Base-by-base conservation (phyloP, 2,797 vertebrate species). In the Onychomys leucogaster region DNA sequence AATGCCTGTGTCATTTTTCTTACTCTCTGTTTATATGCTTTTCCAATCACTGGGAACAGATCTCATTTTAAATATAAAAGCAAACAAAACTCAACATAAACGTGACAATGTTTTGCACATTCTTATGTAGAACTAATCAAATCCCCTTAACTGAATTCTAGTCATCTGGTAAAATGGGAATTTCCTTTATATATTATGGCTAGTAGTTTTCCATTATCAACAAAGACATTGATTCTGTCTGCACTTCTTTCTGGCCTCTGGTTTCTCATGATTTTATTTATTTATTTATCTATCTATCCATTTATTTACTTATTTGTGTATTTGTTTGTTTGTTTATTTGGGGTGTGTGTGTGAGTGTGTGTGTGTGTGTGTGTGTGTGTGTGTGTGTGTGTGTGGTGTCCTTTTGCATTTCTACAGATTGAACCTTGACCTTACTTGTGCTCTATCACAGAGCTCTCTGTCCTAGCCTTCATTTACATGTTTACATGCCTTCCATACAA, bases 61-160 rank as follows among this genome's bases (percentile, higher is more conserved):
- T 73, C 91, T 43, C 7, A 25, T 77, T 27, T 52, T 77, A 83
- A 93, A 95, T 49, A 61, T 6, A 95, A 87, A 63, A 78, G 21
- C 32, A 89, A 69, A 32, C 1, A 71, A 59, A 94, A 37, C 27
- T 65, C 12, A 73, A 49, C 63, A 41, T 59, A 37, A 63, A 71
- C 6, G 25, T 10, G n/a, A 6, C 17, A 43, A 10, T 73, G 19
- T 82, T 78, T 76, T 73, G 6, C 29, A 69, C 14, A 61, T 77
- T 82, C 75, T 94, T 55, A 55, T 9, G 34, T 46, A 78, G 6
- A 14, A 59, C 2, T 49, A 46, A 55, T 32, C 19, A 69, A 86
- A n/a, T 61, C 27, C 27, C n/a, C 25, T 89, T 67, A 6, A 76
- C 37, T 67, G 43, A 83, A 61, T 1, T 1, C 17, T 29, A 63